Conservation (phyloP, 2,113 vertebrate species). For the Piliocolobus tephrosceles region DNA sequence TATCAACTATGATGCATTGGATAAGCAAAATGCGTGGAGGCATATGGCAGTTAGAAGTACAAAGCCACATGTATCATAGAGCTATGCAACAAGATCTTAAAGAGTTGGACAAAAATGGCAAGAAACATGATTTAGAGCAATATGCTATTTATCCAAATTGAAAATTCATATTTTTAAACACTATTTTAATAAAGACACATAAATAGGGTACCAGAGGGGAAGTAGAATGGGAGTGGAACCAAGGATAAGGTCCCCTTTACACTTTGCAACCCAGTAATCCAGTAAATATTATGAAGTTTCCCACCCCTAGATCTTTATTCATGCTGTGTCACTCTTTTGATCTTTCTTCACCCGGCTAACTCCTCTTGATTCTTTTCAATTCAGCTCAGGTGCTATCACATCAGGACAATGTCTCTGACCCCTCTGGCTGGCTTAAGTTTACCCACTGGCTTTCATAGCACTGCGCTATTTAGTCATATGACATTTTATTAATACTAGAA, state of each 20-base stretch:
- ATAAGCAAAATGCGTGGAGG: background rate
- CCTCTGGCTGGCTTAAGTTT: background rate
- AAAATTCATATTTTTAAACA: background rate
- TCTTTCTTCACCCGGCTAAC: constrained; percentile 1
- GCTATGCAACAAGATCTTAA: background rate
- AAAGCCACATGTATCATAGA: background rate
- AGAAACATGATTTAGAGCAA: background rate
- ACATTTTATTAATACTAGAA: background rate
- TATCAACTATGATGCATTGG: background rate
- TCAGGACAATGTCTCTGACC: background rate
- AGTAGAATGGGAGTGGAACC: background rate
- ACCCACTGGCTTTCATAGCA: background rate
- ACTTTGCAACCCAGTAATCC: background rate
- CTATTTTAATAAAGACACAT: background rate
- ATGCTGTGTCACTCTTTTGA: background rate
- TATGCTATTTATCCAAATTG: background rate
- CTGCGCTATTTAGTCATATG: background rate
- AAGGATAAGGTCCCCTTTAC: background rate
- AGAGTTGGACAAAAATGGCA: background rate
- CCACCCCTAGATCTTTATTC: background rate
- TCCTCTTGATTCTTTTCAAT: constrained; percentile 10
- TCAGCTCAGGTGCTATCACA: background rate
- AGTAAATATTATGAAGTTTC: background rate
- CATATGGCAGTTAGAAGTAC: background rate
- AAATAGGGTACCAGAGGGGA: background rate